Evolutionary conservation across 2,888 invertebrate genomes (phyloP), one percentile per base, ranked within the genome.

Genomic region (Acanthoscelides obtectus): DNA sequence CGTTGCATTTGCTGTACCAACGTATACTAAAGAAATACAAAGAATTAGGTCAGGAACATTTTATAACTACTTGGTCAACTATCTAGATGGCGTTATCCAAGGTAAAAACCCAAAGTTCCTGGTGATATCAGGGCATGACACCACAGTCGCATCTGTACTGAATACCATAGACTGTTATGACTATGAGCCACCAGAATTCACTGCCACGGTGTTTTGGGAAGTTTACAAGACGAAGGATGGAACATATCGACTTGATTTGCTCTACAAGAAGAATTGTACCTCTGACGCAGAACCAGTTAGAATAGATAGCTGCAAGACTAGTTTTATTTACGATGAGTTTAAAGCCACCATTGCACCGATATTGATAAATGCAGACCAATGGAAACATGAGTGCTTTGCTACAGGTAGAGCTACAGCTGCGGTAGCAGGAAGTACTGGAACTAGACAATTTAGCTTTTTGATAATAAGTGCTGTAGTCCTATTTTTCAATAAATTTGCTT

Each of bases 71-170:
- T 20, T 73, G 4, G 63, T 68, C 17, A 20, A 20, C 19, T 45
- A 70, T 71, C 71, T 73, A n/a, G 69, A 72, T 64, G 64, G 63
- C 0, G 22, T 70, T n/a, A 20, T 70, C 22, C 22, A 69, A 22
- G 66, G 66, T 21, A 19, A 64, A 27, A 67, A 45, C 19, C 0
- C 71, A 12, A 78, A 76, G 73, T 76, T 77, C 25, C 70, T 77
- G 19, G 77, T 76, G 75, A 66, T 78, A 78, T 93, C 93, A 77
- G 93, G 87, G 0, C 95, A 95, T 80, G 95, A 95, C 81, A 88
- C 90, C 0, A 94, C 93, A 0, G 83, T 95, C 17, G 91, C 90
- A 0, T 91, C 88, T 78, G 77, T 94, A 63, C 86, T 94, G 0
- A 91, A 90, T 82, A 88, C 91, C 0, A 83, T 95, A 8, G 89